These are phyloP conservation scores for Carapus acus DNA, from an alignment of 2,797 vertebrate species.

Conservation along the genomic window DNA sequence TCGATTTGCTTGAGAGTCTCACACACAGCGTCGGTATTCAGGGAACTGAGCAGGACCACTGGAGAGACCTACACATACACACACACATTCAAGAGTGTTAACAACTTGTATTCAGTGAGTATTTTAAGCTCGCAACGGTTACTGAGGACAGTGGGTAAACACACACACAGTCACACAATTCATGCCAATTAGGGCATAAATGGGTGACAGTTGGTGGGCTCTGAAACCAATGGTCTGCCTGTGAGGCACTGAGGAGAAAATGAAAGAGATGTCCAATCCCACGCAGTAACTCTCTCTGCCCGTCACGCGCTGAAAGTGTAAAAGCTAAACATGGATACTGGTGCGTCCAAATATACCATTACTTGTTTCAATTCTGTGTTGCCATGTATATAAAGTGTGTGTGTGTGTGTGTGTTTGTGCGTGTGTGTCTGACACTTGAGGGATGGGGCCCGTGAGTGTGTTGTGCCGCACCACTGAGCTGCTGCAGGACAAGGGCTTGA, in stretches of 20 bases:
- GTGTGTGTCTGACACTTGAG: slow-evolving; percentile 46
- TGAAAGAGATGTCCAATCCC: slow-evolving; percentile 23
- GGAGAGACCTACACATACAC: slow-evolving; percentile 47
- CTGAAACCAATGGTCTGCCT: too few species aligned
- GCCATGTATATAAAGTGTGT: slow-evolving; percentile 50
- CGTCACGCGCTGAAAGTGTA: slow-evolving; percentile 53
- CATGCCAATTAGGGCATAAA: slow-evolving; percentile 37
- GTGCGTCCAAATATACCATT: slow-evolving; percentile 47
- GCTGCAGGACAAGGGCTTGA: slow-evolving; percentile 22
- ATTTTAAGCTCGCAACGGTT: slow-evolving; percentile 13
- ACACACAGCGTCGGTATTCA: slow-evolving; percentile 86
- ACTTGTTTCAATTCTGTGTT: slow-evolving; percentile 47
- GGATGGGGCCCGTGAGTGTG: slow-evolving; percentile 52
- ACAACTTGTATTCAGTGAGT: slow-evolving; percentile 1
- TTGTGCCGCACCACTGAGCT: slow-evolving; percentile 13
- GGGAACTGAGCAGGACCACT: slow-evolving; percentile 73
- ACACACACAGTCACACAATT: too few species aligned
- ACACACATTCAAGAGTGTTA: slow-evolving; percentile 18
- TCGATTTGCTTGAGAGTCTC: slow-evolving; percentile 85
- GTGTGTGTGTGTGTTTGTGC: too few species aligned
- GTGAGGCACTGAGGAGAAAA: slow-evolving; percentile 38
- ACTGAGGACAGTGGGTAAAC: slow-evolving; percentile 14
- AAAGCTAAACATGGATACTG: slow-evolving; percentile 51
- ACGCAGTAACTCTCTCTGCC: slow-evolving; percentile 50
- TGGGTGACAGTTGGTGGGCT: slow-evolving; percentile 36